A percentile compares a stretch with the other conserved stretches of the same genome.
phyloP scores from a whole-genome alignment of 2,888 invertebrate species.

The Fragum fragum region DNA sequence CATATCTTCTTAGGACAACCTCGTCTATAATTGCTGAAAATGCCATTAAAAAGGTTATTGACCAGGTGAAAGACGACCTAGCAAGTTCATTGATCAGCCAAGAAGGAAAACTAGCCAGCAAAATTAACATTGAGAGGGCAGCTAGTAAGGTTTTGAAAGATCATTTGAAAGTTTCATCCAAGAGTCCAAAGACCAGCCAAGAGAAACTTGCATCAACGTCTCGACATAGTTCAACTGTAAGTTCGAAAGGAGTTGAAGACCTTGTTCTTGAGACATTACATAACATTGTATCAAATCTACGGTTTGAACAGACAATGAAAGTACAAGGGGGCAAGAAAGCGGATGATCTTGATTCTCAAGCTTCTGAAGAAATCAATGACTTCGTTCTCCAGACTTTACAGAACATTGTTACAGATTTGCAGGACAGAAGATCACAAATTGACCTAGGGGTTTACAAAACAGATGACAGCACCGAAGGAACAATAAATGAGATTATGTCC shows the following conservation, averaged over 20 bases:
- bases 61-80: constrained; percentile 58
- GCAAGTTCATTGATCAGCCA: constrained; percentile 28
- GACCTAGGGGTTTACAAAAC: constrained; percentile 44
- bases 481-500: constrained; percentile 25
- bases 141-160: constrained; percentile 41
- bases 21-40: constrained; percentile 65
- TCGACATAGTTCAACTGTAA: constrained; percentile 39
- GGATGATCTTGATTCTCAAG: background rate
- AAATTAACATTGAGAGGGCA: constrained; percentile 56
- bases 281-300: constrained; percentile 69
- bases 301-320: constrained; percentile 65
- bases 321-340: background rate
- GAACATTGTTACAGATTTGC: constrained; percentile 65
- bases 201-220: background rate
- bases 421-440: constrained; percentile 60
- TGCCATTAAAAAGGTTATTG: constrained; percentile 60
- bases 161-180: background rate
- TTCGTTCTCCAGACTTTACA: constrained; percentile 70
- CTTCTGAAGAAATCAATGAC: constrained; percentile 61
- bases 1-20: constrained; percentile 54
- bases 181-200: background rate
- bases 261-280: constrained; percentile 71
- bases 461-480: constrained; percentile 14
- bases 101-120: constrained; percentile 40
- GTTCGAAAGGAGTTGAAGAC: constrained; percentile 64